Evolutionary conservation across 2,113 vertebrate genomes (phyloP), one percentile per base, ranked within the genome.

Genomic region (Tachuris rubrigastra): DNA sequence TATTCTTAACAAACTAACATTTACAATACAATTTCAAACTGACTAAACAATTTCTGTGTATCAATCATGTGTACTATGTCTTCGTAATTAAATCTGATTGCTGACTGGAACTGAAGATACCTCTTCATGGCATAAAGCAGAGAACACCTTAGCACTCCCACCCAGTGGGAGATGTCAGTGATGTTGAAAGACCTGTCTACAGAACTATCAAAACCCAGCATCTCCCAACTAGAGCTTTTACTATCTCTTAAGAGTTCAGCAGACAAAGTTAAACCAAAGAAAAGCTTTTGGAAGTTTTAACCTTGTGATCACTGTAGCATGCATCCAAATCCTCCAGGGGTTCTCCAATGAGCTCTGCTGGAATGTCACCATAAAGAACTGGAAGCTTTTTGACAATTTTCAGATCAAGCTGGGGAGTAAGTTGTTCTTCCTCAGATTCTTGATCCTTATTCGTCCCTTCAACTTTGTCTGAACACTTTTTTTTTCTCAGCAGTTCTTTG

Each of bases 291-390:
- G 52, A 89, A 59, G 5, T 17, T 80, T 98, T 97, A 95, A 99
- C 99, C 98, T 98, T 98, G 77, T 99, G 98, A 95, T 98, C 98
- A 95, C 83, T 99, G 98, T 99, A 99, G 97, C 98, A 99, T 1
- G 98, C 98, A 96, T 99, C 99, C 22, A 99, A 95, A 81, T 99
- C 99, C 88, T 99, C 99, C 98, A 99, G 97, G 2, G 99, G 98
- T 66, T 99, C 98, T 74, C 99, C 99, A 19, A 99, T 83, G 52
- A 99, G 98, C 55, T 98, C 98, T 49, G 93, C 41, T 2, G 99
- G 99, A 93, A 99, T 97, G 33, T 99, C 98, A 3, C 99, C 98
- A 20, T 98, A 99, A 83, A 99, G 98, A 87, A 98, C 98, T 3
- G 99, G 99, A 69, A 99, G 98, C 75, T 98, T 98, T 96, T 99